phyloP scores from a whole-genome alignment of 2,113 vertebrate species.

The Pardalotus punctatus region DNA sequence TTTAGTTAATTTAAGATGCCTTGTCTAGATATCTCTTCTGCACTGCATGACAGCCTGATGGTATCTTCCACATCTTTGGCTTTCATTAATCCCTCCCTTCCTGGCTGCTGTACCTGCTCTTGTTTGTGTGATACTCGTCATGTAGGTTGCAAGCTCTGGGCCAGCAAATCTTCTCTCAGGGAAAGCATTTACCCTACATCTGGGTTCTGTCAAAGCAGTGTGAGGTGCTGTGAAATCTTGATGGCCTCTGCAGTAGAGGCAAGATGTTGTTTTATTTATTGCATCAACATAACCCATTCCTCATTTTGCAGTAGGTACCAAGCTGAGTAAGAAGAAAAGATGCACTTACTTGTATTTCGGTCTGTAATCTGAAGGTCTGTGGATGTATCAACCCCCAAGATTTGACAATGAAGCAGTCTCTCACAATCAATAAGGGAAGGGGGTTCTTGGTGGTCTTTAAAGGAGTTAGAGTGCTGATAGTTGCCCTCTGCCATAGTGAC shows the following conservation, averaged over 20 bases:
- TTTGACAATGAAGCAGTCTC: background rate
- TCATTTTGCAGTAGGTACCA: background rate
- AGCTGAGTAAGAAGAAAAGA: background rate
- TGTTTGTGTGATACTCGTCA: background rate
- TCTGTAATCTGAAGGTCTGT: background rate
- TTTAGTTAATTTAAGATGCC: constrained; percentile 40
- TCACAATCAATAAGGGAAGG: background rate
- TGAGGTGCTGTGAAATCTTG: background rate
- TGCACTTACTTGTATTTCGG: background rate
- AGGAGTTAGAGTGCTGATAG: background rate
- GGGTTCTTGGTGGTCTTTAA: background rate
- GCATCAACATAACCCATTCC: background rate
- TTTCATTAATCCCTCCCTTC: constrained; percentile 62
- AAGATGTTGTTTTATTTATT: background rate
- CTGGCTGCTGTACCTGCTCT: background rate
- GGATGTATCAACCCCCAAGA: background rate
- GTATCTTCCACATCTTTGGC: constrained; percentile 10
- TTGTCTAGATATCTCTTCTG: constrained; percentile 6
- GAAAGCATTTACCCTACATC: background rate
- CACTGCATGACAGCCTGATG: constrained; percentile 7
- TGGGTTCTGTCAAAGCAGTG: background rate
- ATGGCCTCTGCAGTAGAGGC: background rate
- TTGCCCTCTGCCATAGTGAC: background rate
- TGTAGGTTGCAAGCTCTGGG: background rate
- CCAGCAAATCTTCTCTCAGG: background rate